These are phyloP conservation scores for Mimas tiliae DNA, from an alignment of 2,888 invertebrate species.

Conservation along the genomic window DNA sequence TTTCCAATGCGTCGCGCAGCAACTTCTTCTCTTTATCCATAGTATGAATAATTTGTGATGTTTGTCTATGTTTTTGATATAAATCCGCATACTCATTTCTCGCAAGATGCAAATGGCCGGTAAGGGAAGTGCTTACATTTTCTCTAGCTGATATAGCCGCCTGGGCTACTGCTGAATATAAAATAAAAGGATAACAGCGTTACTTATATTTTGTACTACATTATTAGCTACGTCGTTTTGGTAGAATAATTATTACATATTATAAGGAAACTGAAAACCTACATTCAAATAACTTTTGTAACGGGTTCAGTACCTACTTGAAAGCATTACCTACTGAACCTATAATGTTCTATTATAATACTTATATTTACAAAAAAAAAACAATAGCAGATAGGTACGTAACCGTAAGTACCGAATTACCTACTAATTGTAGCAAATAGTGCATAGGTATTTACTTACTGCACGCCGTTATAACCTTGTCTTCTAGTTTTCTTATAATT, in stretches of 20 bases:
- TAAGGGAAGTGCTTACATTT: conserved; percentile 48
- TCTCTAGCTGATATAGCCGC: conserved; percentile 54
- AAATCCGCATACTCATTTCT: conserved; percentile 51
- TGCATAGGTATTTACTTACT: conserved; percentile 49
- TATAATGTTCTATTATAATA: too few species aligned
- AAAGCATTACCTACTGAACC: too few species aligned
- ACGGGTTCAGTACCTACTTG: too few species aligned
- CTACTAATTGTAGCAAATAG: neutral
- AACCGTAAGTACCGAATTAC: too few species aligned
- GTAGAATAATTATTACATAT: too few species aligned
- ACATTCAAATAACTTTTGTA: too few species aligned
- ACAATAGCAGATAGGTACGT: too few species aligned
- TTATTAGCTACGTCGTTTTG: neutral
- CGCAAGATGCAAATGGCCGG: conserved; percentile 44
- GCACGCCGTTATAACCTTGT: conserved; percentile 55
- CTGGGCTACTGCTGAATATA: conserved; percentile 56
- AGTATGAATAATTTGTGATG: conserved; percentile 41
- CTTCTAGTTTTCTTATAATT: conserved; percentile 51
- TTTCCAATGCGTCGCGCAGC: conserved; percentile 49
- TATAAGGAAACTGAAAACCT: too few species aligned
- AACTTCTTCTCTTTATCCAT: conserved; percentile 48
- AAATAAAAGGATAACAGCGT: conserved; percentile 12
- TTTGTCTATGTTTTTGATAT: conserved; percentile 43
- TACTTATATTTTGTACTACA: neutral
- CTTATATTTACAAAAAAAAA: too few species aligned